These are phyloP conservation scores for Amiota minor DNA, from an alignment of 2,888 invertebrate genomes.

Conservation along the genomic window DNA sequence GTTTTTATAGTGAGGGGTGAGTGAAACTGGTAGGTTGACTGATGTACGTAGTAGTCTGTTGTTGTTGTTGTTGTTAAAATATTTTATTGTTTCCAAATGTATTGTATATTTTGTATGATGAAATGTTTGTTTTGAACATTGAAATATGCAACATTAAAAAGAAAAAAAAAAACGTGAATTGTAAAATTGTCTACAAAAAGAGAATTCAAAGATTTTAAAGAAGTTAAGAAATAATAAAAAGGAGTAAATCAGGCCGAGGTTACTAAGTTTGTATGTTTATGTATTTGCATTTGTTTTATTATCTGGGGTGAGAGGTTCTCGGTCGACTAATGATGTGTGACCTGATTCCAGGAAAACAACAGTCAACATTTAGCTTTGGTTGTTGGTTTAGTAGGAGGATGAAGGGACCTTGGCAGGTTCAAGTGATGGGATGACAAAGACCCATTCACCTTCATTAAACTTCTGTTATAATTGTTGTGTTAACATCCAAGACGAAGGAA, in stretches of 20 bases:
- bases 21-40: not conserved
- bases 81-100: conserved; percentile 24
- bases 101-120: conserved; percentile 54
- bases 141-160: conserved; percentile 52
- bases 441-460: not conserved
- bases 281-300: not conserved
- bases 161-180: not conserved
- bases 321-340: too few species aligned
- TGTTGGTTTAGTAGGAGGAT: too few species aligned
- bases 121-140: conserved; percentile 65
- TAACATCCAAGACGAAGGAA: too few species aligned
- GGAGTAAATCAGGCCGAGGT: conserved; percentile 7
- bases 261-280: not conserved
- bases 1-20: not conserved
- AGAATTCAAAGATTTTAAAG: too few species aligned
- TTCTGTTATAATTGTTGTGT: conserved; percentile 38
- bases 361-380: too few species aligned
- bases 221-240: not conserved
- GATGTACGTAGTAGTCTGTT: conserved; percentile 5
- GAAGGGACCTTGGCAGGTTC: too few species aligned
- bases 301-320: too few species aligned
- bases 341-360: too few species aligned
- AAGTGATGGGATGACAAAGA: not conserved
- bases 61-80: conserved; percentile 21
- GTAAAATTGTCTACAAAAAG: too few species aligned